Percentiles rank a stretch among this genome's conserved stretches.
phyloP scores from a whole-genome alignment of 2,797 vertebrate species.

The Argyrosomus regius region DNA sequence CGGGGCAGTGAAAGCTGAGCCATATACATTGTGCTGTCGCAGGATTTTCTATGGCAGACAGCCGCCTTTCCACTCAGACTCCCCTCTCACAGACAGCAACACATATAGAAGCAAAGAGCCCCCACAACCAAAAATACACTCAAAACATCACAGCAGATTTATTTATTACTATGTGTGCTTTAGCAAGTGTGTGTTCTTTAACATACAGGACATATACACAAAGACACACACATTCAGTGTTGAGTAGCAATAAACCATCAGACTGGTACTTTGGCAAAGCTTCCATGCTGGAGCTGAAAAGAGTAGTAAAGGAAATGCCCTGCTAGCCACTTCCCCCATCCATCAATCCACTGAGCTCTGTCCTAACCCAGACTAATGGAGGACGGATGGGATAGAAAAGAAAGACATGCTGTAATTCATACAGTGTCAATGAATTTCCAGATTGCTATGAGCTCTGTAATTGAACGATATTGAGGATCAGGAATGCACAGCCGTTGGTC shows the following conservation, averaged over 20 bases:
- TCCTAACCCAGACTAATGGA: conserved; percentile 62
- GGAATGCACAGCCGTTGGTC: not conserved
- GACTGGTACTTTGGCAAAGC: conserved; percentile 55
- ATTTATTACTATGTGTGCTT: conserved; percentile 21
- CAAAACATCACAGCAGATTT: conserved; percentile 46
- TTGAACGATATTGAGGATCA: conserved; percentile 38
- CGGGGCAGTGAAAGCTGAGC: conserved; percentile 44
- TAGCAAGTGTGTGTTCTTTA: not conserved
- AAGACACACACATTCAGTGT: conserved; percentile 17
- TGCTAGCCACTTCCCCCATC: conserved; percentile 62
- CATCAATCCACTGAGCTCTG: conserved; percentile 63
- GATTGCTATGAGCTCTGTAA: conserved; percentile 13
- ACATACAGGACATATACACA: conserved; percentile 5
- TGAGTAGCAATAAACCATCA: conserved; percentile 46
- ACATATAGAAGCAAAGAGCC: conserved; percentile 29
- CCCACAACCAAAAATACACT: conserved; percentile 37
- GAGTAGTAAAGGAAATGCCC: conserved; percentile 64
- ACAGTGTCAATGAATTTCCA: conserved; percentile 47
- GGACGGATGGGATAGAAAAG: conserved; percentile 63
- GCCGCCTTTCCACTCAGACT: conserved; percentile 38
- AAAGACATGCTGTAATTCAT: conserved; percentile 65
- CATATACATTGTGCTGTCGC: conserved; percentile 50
- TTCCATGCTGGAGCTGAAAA: conserved; percentile 44
- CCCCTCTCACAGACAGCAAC: conserved; percentile 42
- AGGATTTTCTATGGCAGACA: conserved; percentile 51